phyloP scores from a whole-genome alignment of 2,797 vertebrate species.

The Macropodus opercularis region DNA sequence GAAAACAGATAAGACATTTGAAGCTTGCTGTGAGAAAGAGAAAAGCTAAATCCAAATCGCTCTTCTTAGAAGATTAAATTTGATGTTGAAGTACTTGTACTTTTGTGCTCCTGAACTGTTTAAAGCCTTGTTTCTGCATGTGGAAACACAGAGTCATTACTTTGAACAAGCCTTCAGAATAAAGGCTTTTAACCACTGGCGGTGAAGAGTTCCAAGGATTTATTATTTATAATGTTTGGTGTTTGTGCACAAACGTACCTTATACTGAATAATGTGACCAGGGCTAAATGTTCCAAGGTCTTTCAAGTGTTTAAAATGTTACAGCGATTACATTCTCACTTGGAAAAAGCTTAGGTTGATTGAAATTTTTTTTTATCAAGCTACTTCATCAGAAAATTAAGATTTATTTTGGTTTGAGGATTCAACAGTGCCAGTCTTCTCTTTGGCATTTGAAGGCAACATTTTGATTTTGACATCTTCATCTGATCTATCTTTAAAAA shows the following conservation, averaged over 20 bases:
- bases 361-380: conserved; percentile 20
- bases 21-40: conserved; percentile 12
- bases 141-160: conserved; percentile 3
- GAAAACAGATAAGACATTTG: conserved; percentile 6
- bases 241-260: background rate
- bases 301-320: background rate
- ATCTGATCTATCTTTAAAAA: background rate
- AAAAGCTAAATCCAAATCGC: conserved; percentile 12
- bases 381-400: conserved; percentile 13
- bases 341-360: conserved; percentile 12
- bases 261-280: conserved; percentile 18
- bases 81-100: background rate
- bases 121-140: background rate
- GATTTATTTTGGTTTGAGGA: conserved; percentile 1
- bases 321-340: background rate
- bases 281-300: conserved; percentile 1
- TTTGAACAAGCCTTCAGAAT: background rate
- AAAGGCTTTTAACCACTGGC: background rate
- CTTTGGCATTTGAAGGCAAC: background rate
- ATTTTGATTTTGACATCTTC: background rate
- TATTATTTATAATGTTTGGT: conserved; percentile 19
- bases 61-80: conserved; percentile 8
- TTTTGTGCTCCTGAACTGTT: background rate
- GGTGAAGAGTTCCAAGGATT: background rate
- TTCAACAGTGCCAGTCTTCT: conserved; percentile 4